phyloP scores from a whole-genome alignment of 1,140 invertebrate species.

The Aphaenogaster ashmeadi region DNA sequence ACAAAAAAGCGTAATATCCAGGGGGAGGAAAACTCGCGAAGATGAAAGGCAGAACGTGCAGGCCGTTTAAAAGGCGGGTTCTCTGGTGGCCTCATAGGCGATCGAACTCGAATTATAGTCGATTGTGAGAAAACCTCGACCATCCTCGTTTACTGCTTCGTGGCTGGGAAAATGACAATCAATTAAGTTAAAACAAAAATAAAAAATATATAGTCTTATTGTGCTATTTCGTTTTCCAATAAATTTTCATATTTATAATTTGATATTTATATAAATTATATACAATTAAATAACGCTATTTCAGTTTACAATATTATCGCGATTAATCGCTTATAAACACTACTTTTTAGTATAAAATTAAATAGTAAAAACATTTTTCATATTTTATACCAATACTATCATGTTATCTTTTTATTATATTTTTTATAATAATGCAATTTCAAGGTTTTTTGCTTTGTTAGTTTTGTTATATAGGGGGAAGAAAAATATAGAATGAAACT shows the following conservation, averaged over 20 bases:
- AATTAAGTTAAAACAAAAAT: not conserved
- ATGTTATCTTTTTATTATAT: not conserved
- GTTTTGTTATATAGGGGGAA: not conserved
- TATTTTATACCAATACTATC: not conserved
- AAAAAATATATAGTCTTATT: not conserved
- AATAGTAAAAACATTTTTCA: not conserved
- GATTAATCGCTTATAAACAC: not conserved
- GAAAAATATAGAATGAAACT: not conserved
- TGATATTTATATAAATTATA: slow-evolving; percentile 5
- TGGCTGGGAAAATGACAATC: not conserved
- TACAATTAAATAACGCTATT: slow-evolving; percentile 3
- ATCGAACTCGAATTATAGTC: slow-evolving; percentile 57
- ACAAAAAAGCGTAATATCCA: slow-evolving; percentile 58
- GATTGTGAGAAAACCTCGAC: slow-evolving; percentile 13
- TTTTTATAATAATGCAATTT: not conserved
- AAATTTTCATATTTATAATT: not conserved
- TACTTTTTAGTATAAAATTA: not conserved
- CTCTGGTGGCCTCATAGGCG: not conserved
- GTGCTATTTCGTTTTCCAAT: not conserved
- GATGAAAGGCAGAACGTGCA: slow-evolving; percentile 54
- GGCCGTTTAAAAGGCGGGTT: slow-evolving; percentile 31
- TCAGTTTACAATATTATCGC: not conserved
- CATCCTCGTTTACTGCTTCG: not conserved
- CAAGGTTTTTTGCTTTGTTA: not conserved
- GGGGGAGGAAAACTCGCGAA: slow-evolving; percentile 26